Evolutionary conservation across 2,113 vertebrate genomes (phyloP).

Genomic region (Cervus canadensis): DNA sequence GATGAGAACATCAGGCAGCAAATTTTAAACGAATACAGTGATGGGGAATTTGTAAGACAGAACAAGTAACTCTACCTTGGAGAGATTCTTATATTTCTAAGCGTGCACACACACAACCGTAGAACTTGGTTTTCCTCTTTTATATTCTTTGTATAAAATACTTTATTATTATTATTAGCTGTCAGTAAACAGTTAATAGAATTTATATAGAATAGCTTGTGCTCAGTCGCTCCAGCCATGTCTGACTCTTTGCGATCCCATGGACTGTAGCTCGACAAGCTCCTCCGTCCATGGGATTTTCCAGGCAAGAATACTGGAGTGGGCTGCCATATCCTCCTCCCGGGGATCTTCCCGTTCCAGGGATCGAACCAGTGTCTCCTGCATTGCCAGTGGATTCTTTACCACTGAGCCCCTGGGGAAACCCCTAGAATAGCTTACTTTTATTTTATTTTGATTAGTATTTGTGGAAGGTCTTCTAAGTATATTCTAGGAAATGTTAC

Average conservation of each 20-base stretch:
- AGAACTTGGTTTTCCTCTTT: neutral
- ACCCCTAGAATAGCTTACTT: neutral
- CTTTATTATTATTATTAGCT: neutral
- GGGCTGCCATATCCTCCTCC: neutral
- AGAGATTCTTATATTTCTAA: neutral
- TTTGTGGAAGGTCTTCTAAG: conserved; percentile 20
- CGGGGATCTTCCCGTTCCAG: neutral
- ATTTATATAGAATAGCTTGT: neutral
- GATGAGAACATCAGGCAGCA: neutral
- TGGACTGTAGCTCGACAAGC: neutral
- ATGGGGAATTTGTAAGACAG: neutral
- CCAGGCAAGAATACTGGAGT: neutral
- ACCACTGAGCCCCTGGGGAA: neutral
- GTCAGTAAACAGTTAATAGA: neutral
- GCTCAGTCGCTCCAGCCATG: neutral
- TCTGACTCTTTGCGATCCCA: neutral
- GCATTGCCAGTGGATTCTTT: neutral
- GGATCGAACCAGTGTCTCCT: neutral
- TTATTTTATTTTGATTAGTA: conserved; percentile 14
- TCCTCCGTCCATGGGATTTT: neutral
- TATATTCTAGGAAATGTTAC: neutral
- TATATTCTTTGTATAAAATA: neutral
- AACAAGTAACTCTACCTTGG: neutral
- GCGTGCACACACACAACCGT: neutral
- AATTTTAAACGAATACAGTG: neutral